Conservation (phyloP, 2,797 vertebrate species). For the Chloroceryle inda region DNA sequence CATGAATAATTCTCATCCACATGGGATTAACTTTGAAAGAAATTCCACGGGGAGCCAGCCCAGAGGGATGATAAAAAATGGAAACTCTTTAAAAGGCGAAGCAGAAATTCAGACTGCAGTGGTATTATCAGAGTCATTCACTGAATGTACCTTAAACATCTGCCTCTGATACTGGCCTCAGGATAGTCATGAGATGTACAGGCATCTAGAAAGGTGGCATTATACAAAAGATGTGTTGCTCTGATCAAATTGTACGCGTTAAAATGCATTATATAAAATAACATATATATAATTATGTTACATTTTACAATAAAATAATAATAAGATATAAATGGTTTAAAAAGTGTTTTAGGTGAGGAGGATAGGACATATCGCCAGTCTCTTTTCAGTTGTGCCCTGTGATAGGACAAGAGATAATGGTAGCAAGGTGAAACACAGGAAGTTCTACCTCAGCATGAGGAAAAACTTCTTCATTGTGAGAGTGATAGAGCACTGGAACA, state of each 20-base stretch:
- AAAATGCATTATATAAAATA: background rate
- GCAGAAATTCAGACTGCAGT: background rate
- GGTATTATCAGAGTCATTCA: background rate
- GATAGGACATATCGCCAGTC: background rate
- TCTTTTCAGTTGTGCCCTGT: too few species aligned
- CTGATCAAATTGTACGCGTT: background rate
- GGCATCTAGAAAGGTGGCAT: background rate
- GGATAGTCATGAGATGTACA: accelerated
- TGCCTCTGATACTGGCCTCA: background rate
- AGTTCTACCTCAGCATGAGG: too few species aligned
- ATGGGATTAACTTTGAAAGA: background rate
- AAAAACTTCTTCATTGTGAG: too few species aligned
- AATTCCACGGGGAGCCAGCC: background rate
- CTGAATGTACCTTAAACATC: background rate
- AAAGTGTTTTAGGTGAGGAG: background rate
- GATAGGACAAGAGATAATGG: too few species aligned
- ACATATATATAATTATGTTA: too few species aligned
- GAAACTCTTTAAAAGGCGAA: background rate
- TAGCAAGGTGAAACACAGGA: too few species aligned
- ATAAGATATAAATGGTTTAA: background rate
- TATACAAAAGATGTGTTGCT: background rate
- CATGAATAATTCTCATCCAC: slow-evolving; percentile 3
- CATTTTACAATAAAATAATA: background rate
- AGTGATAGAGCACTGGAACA: too few species aligned
- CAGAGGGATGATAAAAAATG: background rate